phyloP scores from a whole-genome alignment of 2,797 vertebrate genomes.

The Betta splendens region DNA sequence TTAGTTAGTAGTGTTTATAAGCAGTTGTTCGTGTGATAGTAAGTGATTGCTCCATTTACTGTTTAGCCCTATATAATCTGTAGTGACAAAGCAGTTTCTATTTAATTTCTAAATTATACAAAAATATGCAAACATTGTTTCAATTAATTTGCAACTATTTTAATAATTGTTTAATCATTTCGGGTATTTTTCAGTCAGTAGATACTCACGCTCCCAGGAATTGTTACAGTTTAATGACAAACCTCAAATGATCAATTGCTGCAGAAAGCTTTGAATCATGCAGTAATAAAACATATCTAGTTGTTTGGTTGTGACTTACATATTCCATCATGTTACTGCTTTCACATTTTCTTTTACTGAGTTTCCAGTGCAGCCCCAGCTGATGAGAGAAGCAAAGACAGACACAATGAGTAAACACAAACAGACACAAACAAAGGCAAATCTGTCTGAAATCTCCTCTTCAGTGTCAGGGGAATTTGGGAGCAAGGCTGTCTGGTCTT shows the following conservation, averaged over 20 bases:
- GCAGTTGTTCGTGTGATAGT: background rate
- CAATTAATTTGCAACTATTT: no score
- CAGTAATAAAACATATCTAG: background rate
- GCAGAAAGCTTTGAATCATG: background rate
- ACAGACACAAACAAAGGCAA: constrained; percentile 51
- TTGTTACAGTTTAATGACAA: no score
- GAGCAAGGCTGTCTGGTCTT: constrained; percentile 72
- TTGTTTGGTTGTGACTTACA: constrained; percentile 82
- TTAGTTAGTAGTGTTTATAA: background rate
- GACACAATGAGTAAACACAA: constrained; percentile 43
- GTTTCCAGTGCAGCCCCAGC: constrained; percentile 99
- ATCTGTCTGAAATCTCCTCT: constrained; percentile 72
- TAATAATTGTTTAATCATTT: no score
- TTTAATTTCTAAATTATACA: no score
- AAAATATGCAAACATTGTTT: no score
- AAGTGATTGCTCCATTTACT: no score
- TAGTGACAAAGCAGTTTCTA: no score
- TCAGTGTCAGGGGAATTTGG: constrained; percentile 62
- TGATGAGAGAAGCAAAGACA: constrained; percentile 73
- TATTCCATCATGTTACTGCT: constrained; percentile 99
- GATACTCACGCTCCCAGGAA: background rate
- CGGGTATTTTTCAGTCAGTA: background rate
- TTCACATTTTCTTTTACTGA: constrained; percentile 99
- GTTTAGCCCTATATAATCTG: no score
- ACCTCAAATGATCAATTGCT: no score